Percentiles rank a stretch among this genome's conserved stretches.
Conservation (phyloP, 2,113 vertebrate species). For the Halcyon malimbica region DNA sequence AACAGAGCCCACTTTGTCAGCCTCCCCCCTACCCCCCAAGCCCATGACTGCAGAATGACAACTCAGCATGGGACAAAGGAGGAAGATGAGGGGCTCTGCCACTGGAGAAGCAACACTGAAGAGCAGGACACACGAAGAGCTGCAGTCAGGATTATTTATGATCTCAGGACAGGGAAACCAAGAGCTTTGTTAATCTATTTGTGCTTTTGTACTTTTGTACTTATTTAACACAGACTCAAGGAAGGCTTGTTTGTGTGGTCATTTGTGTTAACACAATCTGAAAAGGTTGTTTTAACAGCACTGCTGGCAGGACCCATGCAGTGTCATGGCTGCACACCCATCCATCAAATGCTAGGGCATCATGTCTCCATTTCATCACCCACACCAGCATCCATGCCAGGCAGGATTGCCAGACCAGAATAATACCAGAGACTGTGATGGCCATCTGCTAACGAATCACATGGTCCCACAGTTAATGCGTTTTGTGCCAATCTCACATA, state of each 20-base stretch:
- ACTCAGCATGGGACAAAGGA: not conserved
- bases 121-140: not conserved
- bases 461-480: not conserved
- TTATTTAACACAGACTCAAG: not conserved
- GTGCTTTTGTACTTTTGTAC: not conserved
- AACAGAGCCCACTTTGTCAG: not conserved
- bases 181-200: not conserved
- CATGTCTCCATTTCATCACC: not conserved
- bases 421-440: not conserved
- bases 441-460: not conserved
- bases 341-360: not conserved
- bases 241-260: not conserved
- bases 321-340: not conserved
- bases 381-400: not conserved
- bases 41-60: not conserved
- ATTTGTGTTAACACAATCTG: not conserved
- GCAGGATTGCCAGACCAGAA: not conserved
- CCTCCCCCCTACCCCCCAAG: not conserved
- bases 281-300: not conserved
- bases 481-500: not conserved
- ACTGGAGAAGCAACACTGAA: fast-evolving
- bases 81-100: not conserved
- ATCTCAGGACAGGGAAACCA: not conserved
- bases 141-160: not conserved
- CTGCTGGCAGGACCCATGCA: not conserved